Percentiles rank a stretch among this genome's conserved stretches.
Conservation (phyloP, 2,113 vertebrate genomes). For the Mesembrinibis cayennensis region DNA sequence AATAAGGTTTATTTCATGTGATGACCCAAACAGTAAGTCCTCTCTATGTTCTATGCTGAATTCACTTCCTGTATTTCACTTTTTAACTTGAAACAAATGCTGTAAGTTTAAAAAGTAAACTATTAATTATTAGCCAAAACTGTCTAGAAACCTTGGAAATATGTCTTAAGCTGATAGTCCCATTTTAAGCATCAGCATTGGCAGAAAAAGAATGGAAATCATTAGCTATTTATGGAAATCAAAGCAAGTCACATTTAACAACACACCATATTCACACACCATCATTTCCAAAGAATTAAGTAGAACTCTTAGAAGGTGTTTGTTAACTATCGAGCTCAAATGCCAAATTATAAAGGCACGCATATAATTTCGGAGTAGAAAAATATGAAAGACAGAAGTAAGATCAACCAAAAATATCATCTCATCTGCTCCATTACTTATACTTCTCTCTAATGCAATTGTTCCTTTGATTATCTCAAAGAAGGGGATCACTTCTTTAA, state of each 20-base stretch:
- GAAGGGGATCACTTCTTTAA: background rate
- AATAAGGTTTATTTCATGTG: background rate
- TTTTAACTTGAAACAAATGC: background rate
- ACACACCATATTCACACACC: background rate
- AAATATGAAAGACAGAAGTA: background rate
- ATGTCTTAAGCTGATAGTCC: background rate
- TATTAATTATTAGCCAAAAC: background rate
- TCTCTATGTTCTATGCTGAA: background rate
- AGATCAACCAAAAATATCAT: background rate
- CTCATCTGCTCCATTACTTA: background rate
- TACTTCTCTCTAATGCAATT: background rate
- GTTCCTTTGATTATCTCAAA: background rate
- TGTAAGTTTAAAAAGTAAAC: background rate
- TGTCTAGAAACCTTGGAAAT: background rate
- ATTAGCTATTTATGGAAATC: background rate
- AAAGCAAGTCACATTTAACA: background rate
- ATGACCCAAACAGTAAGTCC: background rate
- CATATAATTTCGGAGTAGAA: background rate
- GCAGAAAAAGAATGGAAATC: background rate
- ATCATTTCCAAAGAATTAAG: background rate
- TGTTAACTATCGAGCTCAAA: background rate
- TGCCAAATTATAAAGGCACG: background rate
- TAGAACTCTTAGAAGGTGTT: background rate
- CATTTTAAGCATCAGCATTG: background rate
- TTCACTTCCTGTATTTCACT: background rate